Base-by-base conservation (phyloP, 1,140 invertebrate species). In the Cydia splendana region DNA sequence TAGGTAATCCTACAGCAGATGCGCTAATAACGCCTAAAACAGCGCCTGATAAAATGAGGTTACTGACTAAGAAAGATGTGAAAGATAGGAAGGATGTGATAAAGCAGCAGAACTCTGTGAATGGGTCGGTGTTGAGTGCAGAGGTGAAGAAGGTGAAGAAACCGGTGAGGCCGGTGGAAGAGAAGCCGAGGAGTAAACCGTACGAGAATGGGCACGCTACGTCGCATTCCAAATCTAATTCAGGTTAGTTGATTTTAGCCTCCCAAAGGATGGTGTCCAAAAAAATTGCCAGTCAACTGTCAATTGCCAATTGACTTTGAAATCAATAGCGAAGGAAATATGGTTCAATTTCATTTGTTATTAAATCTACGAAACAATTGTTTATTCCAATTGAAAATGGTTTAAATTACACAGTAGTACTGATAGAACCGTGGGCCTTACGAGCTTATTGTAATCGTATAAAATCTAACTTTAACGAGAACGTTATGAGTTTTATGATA, bases 21-120 rank as follows among this genome's bases (percentile, higher is more conserved):
- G 90, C 85, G 15, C 79, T 93, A 65, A 82, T 92, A 62, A 84
- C 84, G 18, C 77, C 77, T 3, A 93, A 92, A 83, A 81, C 91
- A 0, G 86, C 90, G 4, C 85, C 89, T 10, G 93, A 94, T 67
- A 93, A 93, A 84, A 85, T 92, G 5, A 91, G 92, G 74, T 81
- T 94, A 48, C 79, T 93, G 9, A 87, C 86, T 0, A 94, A 94
- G 75, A 93, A 91, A 65, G 93, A 94, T 0, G 85, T 92, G n/a
- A 93, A 92, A 80, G 92, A 93, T 38, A 93, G 91, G 65, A 93
- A 91, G 80, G 93, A 94, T 18, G 83, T 93, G 0, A 86, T 93
- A 65, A 93, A 93, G 76, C 90, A 88, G 75, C 91, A 90, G 81
- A 89, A 77, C 15, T 85, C 87, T 10, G 71, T 89, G 2, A 93